These are phyloP conservation scores for Eremobia ochroleuca DNA, from an alignment of 2,888 invertebrate species.

Conservation along the genomic window DNA sequence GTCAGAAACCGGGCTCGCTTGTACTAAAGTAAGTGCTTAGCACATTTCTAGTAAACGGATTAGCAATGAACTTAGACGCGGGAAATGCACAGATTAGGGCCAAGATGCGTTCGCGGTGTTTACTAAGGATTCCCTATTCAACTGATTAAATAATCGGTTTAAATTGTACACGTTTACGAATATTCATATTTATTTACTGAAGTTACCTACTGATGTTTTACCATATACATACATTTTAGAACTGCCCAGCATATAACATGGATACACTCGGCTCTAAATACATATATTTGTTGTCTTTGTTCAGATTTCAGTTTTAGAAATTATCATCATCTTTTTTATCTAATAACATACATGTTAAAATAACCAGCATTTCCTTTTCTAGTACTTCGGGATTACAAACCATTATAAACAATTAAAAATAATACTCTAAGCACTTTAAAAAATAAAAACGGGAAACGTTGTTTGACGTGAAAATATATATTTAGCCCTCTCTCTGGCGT, in stretches of 20 bases:
- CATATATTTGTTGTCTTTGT: not conserved
- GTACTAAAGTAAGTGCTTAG: constrained; percentile 51
- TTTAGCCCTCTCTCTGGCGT: constrained; percentile 72
- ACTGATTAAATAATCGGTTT: constrained; percentile 40
- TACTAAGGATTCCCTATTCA: constrained; percentile 60
- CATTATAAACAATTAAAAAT: constrained; percentile 27
- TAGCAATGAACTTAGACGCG: constrained; percentile 75
- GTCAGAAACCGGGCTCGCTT: not conserved
- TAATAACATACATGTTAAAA: not conserved
- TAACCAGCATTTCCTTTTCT: not conserved
- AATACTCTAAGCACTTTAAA: constrained; percentile 11
- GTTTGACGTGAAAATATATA: constrained; percentile 76
- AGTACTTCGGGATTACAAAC: not conserved
- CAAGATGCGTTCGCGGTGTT: constrained; percentile 51
- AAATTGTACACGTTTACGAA: not conserved
- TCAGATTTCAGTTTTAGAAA: not conserved
- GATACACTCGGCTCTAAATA: not conserved
- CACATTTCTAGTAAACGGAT: constrained; percentile 76
- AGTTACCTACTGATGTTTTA: not conserved
- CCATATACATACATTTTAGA: not conserved
- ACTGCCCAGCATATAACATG: not conserved
- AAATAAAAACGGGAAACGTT: constrained; percentile 56
- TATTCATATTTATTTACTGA: not conserved
- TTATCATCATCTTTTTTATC: not conserved
- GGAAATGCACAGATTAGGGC: constrained; percentile 60